Conservation (phyloP, 2,888 invertebrate species). For the Thysanoteuthis rhombus region DNA sequence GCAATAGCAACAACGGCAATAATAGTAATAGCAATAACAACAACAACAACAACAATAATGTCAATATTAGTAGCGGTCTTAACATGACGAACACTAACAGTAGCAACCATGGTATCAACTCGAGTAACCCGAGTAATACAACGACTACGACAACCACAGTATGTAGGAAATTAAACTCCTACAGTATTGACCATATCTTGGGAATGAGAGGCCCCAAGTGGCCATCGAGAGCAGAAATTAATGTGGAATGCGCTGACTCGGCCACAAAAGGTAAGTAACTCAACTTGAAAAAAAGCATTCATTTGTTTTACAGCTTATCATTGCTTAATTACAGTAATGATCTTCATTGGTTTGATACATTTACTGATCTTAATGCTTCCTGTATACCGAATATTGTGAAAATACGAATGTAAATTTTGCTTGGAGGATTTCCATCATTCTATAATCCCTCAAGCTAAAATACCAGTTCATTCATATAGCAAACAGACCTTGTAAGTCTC, state of each 20-base stretch:
- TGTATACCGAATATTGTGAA: too few species aligned
- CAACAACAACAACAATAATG: neutral
- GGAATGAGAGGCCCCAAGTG: neutral
- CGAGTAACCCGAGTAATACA: neutral
- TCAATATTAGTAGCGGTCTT: neutral
- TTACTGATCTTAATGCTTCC: too few species aligned
- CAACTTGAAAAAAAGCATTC: too few species aligned
- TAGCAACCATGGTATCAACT: neutral
- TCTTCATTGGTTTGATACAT: too few species aligned
- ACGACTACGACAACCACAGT: neutral
- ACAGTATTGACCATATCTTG: neutral
- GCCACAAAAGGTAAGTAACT: neutral
- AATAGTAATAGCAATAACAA: neutral
- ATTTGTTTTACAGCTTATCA: too few species aligned
- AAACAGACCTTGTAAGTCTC: too few species aligned
- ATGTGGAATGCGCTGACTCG: neutral
- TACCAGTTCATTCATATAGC: too few species aligned
- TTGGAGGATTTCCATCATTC: too few species aligned
- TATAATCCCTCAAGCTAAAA: too few species aligned
- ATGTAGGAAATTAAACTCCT: neutral
- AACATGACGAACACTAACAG: neutral
- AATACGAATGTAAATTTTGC: too few species aligned
- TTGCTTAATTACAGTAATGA: too few species aligned
- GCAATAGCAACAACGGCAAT: neutral
- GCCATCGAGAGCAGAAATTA: neutral